Evolutionary conservation across 2,797 vertebrate species (phyloP), one percentile per base, ranked within the genome.

Genomic region (Brachymystax lenok): DNA sequence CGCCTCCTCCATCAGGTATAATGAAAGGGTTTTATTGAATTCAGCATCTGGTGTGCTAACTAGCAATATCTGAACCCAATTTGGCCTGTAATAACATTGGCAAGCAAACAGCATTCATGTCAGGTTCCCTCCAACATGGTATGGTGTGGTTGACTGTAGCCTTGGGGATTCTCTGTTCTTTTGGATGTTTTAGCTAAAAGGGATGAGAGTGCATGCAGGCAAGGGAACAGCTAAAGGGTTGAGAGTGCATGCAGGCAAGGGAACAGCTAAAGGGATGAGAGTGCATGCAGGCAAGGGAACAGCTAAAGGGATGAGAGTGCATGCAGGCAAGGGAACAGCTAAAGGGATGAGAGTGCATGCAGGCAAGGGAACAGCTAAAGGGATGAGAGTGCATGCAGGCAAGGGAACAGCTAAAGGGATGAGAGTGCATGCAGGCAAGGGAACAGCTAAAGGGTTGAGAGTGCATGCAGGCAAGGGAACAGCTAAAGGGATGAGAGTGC

Each of bases 11-110:
- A 74, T 88, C 85, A 90, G 80, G 83, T 85, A 84, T 86, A 85
- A 86, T 63, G 77, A 82, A 87, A 85, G 69, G 73, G 74, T 79
- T 88, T 84, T 81, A 89, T 87, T 79, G 79, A 86, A 86, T 88
- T 80, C 33, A 77, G 90, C 93, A 94, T 92, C 90, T 94, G 93
- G 84, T 86, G 71, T 66, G 82, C 84, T 92, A 90, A 90, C 88
- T 82, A 35, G 80, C 76, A 85, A 89, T 86, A 86, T 87, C 82
- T 88, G 77, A 89, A 85, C 79, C 84, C 78, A 90, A 87, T 92
- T 91, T 89, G 87, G 81, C 82, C 80, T 82, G 85, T 83, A 82
- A 87, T 90, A 80, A 88, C 78, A 78, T 86, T 92, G 90, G 89
- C 90, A 85, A 79, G 85, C 54, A 64, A 71, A 83, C 66, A 78